These are phyloP conservation scores for Chelon labrosus DNA, from an alignment of 2,797 vertebrate species.

Conservation along the genomic window DNA sequence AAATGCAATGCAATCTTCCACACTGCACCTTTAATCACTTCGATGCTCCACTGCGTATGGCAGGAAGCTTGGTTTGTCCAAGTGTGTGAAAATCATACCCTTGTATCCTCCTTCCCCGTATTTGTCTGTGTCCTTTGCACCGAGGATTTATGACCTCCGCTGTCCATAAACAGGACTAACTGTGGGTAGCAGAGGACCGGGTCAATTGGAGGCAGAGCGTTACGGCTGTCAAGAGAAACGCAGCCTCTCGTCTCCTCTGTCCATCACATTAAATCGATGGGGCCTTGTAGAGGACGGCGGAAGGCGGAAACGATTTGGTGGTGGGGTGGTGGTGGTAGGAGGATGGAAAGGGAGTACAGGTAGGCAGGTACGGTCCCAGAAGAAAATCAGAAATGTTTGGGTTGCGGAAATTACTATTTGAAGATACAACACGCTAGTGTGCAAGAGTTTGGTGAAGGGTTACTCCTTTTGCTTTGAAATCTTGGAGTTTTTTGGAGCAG, in stretches of 20 bases:
- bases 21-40: conserved; percentile 3
- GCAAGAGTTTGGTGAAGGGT: no score
- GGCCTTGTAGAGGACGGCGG: conserved; percentile 45
- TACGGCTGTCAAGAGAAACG: conserved; percentile 53
- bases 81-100: conserved; percentile 1
- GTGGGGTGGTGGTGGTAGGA: not conserved
- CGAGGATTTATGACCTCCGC: conserved; percentile 54
- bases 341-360: not conserved
- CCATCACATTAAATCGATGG: conserved; percentile 56
- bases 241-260: conserved; percentile 55
- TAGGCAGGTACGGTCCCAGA: conserved; percentile 15
- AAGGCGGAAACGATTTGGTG: conserved; percentile 5
- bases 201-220: conserved; percentile 61
- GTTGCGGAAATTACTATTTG: not conserved
- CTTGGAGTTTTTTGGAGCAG: no score
- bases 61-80: not conserved
- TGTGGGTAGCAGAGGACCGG: conserved; percentile 51
- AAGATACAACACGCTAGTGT: no score
- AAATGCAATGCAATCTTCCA: conserved; percentile 3
- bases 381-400: not conserved
- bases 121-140: conserved; percentile 18
- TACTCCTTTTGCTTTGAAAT: no score
- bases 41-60: not conserved
- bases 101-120: not conserved
- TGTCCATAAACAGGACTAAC: conserved; percentile 61